Evolutionary conservation across 1,140 invertebrate genomes (phyloP), one percentile per base, ranked within the genome.

Genomic region (Zaprionus africanus): DNA sequence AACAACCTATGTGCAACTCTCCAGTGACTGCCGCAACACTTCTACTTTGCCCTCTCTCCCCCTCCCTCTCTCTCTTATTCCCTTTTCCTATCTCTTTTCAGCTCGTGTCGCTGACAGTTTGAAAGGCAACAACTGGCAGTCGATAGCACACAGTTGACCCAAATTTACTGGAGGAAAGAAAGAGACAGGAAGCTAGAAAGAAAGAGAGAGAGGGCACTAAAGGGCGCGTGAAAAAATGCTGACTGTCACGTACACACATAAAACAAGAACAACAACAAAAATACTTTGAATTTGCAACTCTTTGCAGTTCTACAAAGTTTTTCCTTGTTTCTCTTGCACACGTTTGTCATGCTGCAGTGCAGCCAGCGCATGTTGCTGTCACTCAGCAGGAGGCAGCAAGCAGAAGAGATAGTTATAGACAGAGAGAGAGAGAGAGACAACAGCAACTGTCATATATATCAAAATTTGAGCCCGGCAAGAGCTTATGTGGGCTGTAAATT

Each of bases 131-230:
- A 80, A 86, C 71, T 74, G 81, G 58, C 81, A 87, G 80, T 87
- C 83, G 83, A 87, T 87, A 83, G 83, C 88, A 84, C 88, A 84
- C 88, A 83, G 84, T 88, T 87, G 83, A 88, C 84, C 83, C 83
- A 81, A 87, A 87, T 84, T 64, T 65, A 36, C 28, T 9, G 43
- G 38, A 5, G 5, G 12, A 22, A 15, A 12, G 17, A 36, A 11
- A 19, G 4, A 68, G 28, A 38, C 41, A 24, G 22, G 22, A 53
- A 51, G 7, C 11, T 31, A 17, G 31, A 0, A 19, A 26, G 5
- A 61, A 24, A 15, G 53, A 5, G 13, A 15, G 9, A 67, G 26
- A 28, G 58, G 19, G 51, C 17, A 15, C 19, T 60, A 51, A 12
- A 22, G 61, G 19, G 31, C 9, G 24, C n/a, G 13, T 38, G 51